These are phyloP conservation scores for Hippotragus niger DNA, from an alignment of 2,113 vertebrate genomes.

Conservation along the genomic window DNA sequence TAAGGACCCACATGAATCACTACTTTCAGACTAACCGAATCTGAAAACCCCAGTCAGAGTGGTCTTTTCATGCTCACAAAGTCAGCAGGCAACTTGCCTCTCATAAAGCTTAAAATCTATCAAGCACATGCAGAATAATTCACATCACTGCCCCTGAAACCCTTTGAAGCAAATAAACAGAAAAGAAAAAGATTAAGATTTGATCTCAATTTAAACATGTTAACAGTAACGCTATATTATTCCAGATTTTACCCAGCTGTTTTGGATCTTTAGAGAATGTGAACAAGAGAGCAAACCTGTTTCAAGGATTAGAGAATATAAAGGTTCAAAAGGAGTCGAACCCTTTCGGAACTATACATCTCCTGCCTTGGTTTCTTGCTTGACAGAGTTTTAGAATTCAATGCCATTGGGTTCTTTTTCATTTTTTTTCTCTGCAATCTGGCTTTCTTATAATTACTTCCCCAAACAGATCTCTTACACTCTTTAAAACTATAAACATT, in stretches of 20 bases:
- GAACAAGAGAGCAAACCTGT: conserved; percentile 41
- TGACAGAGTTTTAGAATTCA: not conserved
- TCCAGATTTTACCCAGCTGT: conserved; percentile 65
- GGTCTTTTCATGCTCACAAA: conserved; percentile 59
- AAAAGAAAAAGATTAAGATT: conserved; percentile 73
- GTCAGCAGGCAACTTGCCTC: conserved; percentile 62
- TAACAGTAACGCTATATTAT: conserved; percentile 77
- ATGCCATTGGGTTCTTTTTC: not conserved
- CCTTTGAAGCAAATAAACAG: conserved; percentile 78
- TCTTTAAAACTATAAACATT: conserved; percentile 15
- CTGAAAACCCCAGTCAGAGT: conserved; percentile 27
- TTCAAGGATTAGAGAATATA: conserved; percentile 53
- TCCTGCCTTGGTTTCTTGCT: not conserved
- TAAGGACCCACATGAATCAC: conserved; percentile 26
- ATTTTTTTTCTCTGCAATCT: conserved; percentile 1
- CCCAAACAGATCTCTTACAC: not conserved
- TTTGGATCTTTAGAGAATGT: conserved; percentile 62
- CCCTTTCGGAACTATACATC: not conserved
- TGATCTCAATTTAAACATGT: conserved; percentile 75
- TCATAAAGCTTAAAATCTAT: conserved; percentile 74
- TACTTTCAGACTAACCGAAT: conserved; percentile 51
- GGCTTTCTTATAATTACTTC: conserved; percentile 1
- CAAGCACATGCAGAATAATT: conserved; percentile 65
- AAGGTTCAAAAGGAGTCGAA: conserved; percentile 52
- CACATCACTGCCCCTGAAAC: conserved; percentile 71